Evolutionary conservation across 2,888 invertebrate genomes (phyloP), one percentile per base, ranked within the genome.

Genomic region (Ashinkailepas kermadecensis): DNA sequence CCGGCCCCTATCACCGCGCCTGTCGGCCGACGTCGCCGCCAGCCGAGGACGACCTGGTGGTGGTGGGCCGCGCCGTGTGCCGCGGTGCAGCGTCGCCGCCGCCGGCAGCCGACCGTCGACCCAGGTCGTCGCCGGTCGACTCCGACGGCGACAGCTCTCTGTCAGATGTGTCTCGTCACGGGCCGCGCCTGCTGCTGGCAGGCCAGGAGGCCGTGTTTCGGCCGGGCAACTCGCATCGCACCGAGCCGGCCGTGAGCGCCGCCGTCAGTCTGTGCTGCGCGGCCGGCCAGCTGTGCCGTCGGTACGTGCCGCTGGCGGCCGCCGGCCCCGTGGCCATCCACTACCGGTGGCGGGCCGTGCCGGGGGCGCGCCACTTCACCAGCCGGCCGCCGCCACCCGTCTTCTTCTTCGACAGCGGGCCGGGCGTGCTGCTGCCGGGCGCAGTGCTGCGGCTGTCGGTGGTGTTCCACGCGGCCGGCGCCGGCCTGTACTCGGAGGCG

Each of bases 371-470:
- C 74, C 21, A 54, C 56, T 74, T 74, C 74, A 56, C 54, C 74
- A 56, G 74, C 74, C 74, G 74, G 18, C 56, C 54, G 54, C 18
- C 74, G 56, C 8, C 74, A 23, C 74, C 74, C 21, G 74, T 74
- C 8, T 74, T 74, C 74, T 74, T 74, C 21, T 74, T 74, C 54
- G 74, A 74, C 74, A 54, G 54, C 18, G 74, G 74, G 54, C 56
- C 74, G 74, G 74, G 74, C 74, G 56, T 74, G 74, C 9, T 56
- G 74, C 74, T 74, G 54, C 74, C 74, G 21, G 74, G 78, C 65
- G 65, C 59, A 23, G 25, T 65, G 21, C 39, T 64, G 39, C 23
- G 54, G 2, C 78, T 64, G 78, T 62, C 57, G n/a, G 57, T 62
- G 65, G 23, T 56, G 12, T 74, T 74, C 21, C 59, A 23, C 80